A percentile compares a stretch with the other conserved stretches of the same genome.
Conservation (phyloP, 2,888 invertebrate species). For the Lasioglossum vierecki region DNA sequence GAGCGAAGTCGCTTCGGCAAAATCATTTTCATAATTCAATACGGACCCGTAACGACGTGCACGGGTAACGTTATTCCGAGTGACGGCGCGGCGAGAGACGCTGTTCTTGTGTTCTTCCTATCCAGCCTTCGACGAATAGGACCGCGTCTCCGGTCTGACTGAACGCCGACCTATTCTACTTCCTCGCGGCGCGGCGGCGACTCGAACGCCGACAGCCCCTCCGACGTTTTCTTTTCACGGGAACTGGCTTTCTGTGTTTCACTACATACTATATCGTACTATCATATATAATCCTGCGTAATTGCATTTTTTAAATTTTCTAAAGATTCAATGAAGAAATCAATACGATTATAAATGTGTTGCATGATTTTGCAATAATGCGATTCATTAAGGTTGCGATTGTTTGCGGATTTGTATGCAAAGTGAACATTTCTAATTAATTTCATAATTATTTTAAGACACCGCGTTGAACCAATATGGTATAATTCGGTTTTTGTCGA, state of each 20-base stretch:
- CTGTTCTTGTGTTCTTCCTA: background rate
- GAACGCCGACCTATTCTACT: conserved; percentile 6
- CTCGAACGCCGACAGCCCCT: background rate
- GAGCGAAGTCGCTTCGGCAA: background rate
- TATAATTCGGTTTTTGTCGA: background rate
- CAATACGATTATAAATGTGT: too few species aligned
- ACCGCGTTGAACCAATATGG: too few species aligned
- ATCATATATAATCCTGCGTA: too few species aligned
- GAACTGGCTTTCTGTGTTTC: background rate
- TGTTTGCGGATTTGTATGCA: too few species aligned
- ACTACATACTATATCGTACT: background rate
- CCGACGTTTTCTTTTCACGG: conserved; percentile 1
- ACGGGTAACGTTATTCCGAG: background rate
- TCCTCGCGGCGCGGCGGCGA: background rate
- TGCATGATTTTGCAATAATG: too few species aligned
- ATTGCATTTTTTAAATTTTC: too few species aligned
- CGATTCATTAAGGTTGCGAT: too few species aligned
- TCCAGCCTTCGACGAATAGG: conserved; percentile 6
- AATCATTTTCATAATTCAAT: conserved; percentile 8
- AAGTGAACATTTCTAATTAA: too few species aligned
- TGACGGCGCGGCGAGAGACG: background rate
- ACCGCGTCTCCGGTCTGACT: conserved; percentile 9
- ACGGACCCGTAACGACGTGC: background rate
- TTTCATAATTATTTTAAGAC: too few species aligned
- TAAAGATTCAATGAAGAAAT: too few species aligned